Evolutionary conservation across 2,888 invertebrate species (phyloP).

Genomic region (Erebia ligea): DNA sequence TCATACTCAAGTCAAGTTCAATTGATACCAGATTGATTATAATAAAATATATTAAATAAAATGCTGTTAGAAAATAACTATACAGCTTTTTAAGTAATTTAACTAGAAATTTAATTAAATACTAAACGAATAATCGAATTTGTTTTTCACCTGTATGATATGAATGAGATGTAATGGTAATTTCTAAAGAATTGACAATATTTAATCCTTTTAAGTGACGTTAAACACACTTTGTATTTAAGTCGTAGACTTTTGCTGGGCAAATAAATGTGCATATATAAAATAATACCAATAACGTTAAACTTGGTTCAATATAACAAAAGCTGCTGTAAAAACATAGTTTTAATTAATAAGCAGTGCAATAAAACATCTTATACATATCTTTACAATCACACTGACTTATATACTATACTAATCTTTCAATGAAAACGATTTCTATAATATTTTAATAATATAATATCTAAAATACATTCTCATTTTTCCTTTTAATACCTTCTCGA

Average conservation of each 20-base stretch:
- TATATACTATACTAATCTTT: neutral
- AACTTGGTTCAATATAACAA: neutral
- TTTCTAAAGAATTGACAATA: neutral
- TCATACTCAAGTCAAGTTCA: too few species aligned
- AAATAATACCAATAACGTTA: neutral
- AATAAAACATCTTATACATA: neutral
- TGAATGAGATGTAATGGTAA: conserved; percentile 2
- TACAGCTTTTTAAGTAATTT: too few species aligned
- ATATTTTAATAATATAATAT: neutral
- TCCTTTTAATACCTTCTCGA: neutral
- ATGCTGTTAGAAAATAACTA: too few species aligned
- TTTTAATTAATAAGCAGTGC: neutral
- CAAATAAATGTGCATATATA: neutral
- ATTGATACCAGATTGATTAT: too few species aligned
- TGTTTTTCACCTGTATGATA: neutral
- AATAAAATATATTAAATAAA: too few species aligned
- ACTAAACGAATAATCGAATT: too few species aligned
- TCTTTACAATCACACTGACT: conserved; percentile 12
- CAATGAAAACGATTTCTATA: neutral
- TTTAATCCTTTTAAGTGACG: neutral
- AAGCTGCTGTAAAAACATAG: conserved; percentile 1
- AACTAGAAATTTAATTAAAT: too few species aligned
- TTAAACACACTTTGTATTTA: too few species aligned
- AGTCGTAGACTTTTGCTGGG: neutral
- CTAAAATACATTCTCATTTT: neutral